Base-by-base conservation (phyloP, 2,888 invertebrate species). In the Hoplodrina ambigua region DNA sequence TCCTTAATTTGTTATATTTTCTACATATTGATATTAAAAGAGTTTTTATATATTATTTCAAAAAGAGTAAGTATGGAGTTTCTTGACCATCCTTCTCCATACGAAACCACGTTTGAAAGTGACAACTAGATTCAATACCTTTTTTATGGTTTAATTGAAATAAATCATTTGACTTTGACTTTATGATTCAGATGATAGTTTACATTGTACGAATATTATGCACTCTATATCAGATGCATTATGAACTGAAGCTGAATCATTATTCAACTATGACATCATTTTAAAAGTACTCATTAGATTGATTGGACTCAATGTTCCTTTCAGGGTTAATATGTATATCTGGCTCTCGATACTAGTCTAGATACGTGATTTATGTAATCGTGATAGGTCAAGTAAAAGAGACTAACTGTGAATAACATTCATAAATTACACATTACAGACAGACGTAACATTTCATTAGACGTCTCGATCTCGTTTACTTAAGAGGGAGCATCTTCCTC, bases 371-470 rank as follows among this genome's bases (percentile, higher is more conserved):
- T 55, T 19, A 77, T 44, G 4, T 54, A 20, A 70, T 55, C 64
- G 73, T 72, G 78, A 72, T 64, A 77, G 72, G 50, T 73, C 50
- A 72, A 57, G 49, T 56, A 63, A 72, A 49, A 54, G 41, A 50
- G 33, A 58, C 49, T 20, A 33, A 78, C 62, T 13, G 44, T 19
- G 41, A 78, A 57, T 57, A 72, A 58, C n/a, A 70, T 41, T 11
- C 11, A 53, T 62, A 58, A 72, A 63, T 72, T 20, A 57, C 41
- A 44, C 2, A 37, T 30, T 52, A 10, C 49, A 72, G 54, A 13
- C 49, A 72, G 58, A 30, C 57, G 33, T 46, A 8, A 46, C 46
- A 13, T 62, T 77, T 59, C 73, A 63, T 72, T 78, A 58, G 13
- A 30, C 30, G 50, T 30, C 15, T 54, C 37, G 37, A 33, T 44